Evolutionary conservation across 1,140 invertebrate species (phyloP), one percentile per base, ranked within the genome.

Genomic region (Drosophila obscura): DNA sequence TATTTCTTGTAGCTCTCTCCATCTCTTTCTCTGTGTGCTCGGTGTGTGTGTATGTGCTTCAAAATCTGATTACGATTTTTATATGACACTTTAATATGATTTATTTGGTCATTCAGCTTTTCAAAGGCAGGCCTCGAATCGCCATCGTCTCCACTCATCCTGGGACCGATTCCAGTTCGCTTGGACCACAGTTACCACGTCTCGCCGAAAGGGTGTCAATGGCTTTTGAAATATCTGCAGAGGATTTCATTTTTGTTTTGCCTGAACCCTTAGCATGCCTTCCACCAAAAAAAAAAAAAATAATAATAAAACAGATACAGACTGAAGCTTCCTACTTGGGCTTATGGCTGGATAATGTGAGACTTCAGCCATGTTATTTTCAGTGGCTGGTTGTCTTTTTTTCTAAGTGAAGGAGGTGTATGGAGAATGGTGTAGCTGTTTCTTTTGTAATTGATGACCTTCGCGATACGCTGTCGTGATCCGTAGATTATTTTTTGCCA

Each of bases 21-120:
- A 44, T 22, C 60, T 49, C 51, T 22, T 43, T 55, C 22, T 48
- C 26, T 46, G 50, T 48, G 43, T 49, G 51, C 22, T 24, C 22
- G 22, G 44, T 61, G 43, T 56, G n/a, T 41, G 68, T 68, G 71
- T 82, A 66, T 83, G 79, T 68, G 83, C 84, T 84, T 85, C 80
- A 90, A 81, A 90, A 89, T 89, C 85, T 89, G 85, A 89, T 89
- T 89, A 89, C 85, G 85, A 89, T 90, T 89, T 89, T 89, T 89
- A 89, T 89, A 90, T 81, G 85, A 89, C 85, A 89, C 85, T 89
- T 89, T 89, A 85, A 81, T 90, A 81, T 89, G 85, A 89, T 89
- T 89, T 89, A 89, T 89, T 89, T 89, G 85, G 85, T 85, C 85
- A 89, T 89, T 89, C 85, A 90, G 85, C 85, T 85, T 90, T 89